phyloP scores from a whole-genome alignment of 2,113 vertebrate species.

The Pachypanchax playfairii region DNA sequence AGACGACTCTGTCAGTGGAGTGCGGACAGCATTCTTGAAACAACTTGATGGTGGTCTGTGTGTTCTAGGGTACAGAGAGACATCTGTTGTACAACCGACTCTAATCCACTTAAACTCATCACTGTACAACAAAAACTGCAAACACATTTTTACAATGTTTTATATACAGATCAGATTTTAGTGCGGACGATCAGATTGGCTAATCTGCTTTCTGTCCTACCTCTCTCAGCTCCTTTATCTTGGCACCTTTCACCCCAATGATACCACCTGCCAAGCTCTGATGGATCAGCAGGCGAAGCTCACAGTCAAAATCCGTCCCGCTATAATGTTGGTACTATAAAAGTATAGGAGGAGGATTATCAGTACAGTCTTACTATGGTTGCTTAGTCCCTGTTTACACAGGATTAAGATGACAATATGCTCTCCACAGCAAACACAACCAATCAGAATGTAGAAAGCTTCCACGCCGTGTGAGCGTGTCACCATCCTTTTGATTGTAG shows the following conservation, averaged over 20 bases:
- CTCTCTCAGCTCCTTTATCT: constrained; percentile 98
- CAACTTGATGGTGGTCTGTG: constrained; percentile 97
- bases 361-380: not conserved
- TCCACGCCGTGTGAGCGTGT: too few relatives aligned
- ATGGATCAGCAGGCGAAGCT: constrained; percentile 95
- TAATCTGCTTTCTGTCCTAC: constrained; percentile 65
- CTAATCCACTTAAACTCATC: not conserved
- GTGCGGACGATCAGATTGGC: constrained; percentile 1
- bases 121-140: not conserved
- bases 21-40: constrained; percentile 99
- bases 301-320: constrained; percentile 96
- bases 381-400: too few relatives aligned
- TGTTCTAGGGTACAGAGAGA: constrained; percentile 83
- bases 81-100: not conserved
- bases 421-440: too few relatives aligned
- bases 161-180: not conserved
- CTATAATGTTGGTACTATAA: constrained; percentile 98
- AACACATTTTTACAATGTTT: not conserved
- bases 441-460: too few relatives aligned
- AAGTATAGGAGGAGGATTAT: constrained; percentile 15
- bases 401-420: too few relatives aligned
- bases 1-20: constrained; percentile 95
- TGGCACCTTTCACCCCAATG: constrained; percentile 97
- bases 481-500: too few relatives aligned
- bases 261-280: constrained; percentile 97